Conservation (phyloP, 1,140 invertebrate species). For the Lamellibrachia luymesi region DNA sequence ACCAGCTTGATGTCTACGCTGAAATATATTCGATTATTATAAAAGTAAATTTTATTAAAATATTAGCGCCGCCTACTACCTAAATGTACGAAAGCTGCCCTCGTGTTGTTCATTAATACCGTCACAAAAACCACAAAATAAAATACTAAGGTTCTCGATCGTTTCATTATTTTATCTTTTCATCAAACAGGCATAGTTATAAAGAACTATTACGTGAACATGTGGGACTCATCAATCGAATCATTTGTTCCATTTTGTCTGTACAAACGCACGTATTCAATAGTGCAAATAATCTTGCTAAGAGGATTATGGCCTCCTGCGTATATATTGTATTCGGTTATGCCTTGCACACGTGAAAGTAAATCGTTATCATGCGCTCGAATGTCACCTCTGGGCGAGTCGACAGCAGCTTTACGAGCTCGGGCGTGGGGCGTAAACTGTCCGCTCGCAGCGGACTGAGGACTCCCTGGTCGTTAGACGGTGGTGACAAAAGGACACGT, state of each 20-base stretch:
- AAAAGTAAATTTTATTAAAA: background rate
- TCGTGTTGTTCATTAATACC: background rate
- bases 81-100: background rate
- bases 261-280: background rate
- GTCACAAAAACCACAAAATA: background rate
- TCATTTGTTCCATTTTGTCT: background rate
- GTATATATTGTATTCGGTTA: too few species aligned
- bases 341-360: too few species aligned
- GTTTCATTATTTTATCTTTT: background rate
- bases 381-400: background rate
- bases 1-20: background rate
- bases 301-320: background rate
- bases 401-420: background rate
- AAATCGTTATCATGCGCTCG: background rate
- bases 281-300: background rate
- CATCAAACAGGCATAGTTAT: background rate
- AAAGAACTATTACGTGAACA: background rate
- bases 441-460: background rate
- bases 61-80: background rate
- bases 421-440: too few species aligned
- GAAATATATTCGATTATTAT: background rate
- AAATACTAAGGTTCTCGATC: background rate
- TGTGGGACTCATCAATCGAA: background rate
- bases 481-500: background rate
- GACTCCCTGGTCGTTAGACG: background rate